Evolutionary conservation across 2,888 invertebrate genomes (phyloP).

Genomic region (Lymantria monacha): DNA sequence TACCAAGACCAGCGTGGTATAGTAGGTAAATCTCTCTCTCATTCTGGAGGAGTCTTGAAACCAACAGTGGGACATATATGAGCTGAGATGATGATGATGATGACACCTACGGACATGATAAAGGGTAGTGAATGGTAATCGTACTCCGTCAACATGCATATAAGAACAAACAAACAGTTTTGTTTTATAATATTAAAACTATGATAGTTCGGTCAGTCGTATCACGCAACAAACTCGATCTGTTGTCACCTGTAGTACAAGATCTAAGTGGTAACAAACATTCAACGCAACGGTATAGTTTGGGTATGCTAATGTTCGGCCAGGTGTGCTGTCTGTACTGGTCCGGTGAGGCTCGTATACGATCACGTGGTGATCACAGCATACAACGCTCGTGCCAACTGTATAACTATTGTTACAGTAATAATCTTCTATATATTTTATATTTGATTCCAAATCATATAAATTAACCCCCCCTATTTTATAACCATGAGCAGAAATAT

Average conservation of each 20-base stretch:
- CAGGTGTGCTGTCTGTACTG: constrained; percentile 6
- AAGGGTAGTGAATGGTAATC: background rate
- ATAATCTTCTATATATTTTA: no score
- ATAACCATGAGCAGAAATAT: no score
- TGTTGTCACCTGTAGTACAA: background rate
- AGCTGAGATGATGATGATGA: no score
- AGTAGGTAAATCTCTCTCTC: no score
- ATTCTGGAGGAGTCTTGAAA: no score
- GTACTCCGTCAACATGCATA: background rate
- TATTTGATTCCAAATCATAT: no score
- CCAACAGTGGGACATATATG: no score
- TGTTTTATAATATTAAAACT: no score
- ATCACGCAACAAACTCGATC: background rate
- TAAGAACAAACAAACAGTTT: no score
- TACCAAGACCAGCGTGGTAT: no score
- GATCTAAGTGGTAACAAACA: background rate
- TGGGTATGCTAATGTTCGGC: constrained; percentile 9
- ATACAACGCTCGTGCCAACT: background rate
- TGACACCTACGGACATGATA: background rate
- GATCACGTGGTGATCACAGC: constrained; percentile 3
- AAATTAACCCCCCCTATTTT: no score
- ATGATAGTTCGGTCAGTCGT: background rate
- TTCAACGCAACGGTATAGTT: constrained; percentile 10
- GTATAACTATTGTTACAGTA: no score
- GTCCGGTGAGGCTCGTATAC: constrained; percentile 2